phyloP scores from a whole-genome alignment of 2,888 invertebrate genomes.

The Eristalinus sepulchralis region DNA sequence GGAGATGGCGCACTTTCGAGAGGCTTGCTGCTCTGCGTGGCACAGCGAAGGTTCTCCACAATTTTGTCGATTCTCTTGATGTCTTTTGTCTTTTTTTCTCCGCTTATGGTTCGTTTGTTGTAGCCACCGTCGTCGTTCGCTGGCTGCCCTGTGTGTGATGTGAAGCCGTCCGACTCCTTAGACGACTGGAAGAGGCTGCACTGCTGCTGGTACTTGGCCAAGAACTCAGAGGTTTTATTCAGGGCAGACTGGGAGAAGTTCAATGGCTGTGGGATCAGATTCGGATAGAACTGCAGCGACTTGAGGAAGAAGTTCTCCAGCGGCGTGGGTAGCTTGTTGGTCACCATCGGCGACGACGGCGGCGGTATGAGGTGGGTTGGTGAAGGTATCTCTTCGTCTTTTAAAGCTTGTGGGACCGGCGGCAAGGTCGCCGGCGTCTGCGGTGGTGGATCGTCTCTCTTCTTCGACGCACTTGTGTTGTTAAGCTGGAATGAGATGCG shows the following conservation, averaged over 20 bases:
- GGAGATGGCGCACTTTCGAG: slow-evolving; percentile 34
- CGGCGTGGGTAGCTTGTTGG: slow-evolving; percentile 77
- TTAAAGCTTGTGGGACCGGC: slow-evolving; percentile 45
- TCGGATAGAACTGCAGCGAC: slow-evolving; percentile 80
- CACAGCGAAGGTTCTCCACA: slow-evolving; percentile 78
- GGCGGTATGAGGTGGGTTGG: slow-evolving; percentile 45
- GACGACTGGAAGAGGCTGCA: slow-evolving; percentile 77
- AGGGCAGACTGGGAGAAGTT: slow-evolving; percentile 81
- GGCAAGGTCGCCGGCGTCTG: slow-evolving; percentile 40
- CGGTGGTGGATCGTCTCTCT: slow-evolving; percentile 60
- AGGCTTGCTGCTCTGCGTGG: slow-evolving; percentile 72
- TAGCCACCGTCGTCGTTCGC: slow-evolving; percentile 72
- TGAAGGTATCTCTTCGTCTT: slow-evolving; percentile 67
- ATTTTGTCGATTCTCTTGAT: slow-evolving; percentile 81
- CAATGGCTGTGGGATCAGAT: slow-evolving; percentile 79
- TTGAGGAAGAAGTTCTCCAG: slow-evolving; percentile 80
- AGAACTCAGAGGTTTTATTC: slow-evolving; percentile 79
- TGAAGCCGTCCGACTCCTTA: slow-evolving; percentile 48
- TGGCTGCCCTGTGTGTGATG: slow-evolving; percentile 5
- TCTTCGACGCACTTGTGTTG: slow-evolving; percentile 76
- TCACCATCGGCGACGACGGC: slow-evolving; percentile 64
- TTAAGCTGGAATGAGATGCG: slow-evolving; percentile 72
- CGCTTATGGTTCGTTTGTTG: slow-evolving; percentile 75
- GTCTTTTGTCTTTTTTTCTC: slow-evolving; percentile 76
- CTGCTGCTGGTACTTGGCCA: slow-evolving; percentile 80